These are phyloP conservation scores for Melanerpes formicivorus DNA, from an alignment of 2,113 vertebrate species.

Conservation along the genomic window DNA sequence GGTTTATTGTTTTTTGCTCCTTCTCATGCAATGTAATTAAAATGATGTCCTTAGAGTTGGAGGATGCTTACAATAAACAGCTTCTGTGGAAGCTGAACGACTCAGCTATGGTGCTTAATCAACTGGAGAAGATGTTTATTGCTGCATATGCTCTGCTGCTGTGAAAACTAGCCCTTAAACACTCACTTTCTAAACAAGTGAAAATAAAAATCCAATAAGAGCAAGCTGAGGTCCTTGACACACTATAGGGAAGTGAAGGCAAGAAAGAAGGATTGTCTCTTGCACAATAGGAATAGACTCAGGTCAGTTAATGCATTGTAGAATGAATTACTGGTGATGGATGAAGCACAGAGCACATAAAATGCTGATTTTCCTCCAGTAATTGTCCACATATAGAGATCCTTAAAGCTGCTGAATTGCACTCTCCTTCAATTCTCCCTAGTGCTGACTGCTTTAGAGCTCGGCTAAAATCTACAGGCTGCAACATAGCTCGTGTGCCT, in stretches of 20 bases:
- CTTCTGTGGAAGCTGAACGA: slow-evolving; percentile 24
- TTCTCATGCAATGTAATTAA: slow-evolving; percentile 66
- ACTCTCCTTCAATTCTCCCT: not conserved
- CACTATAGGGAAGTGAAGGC: slow-evolving; percentile 12
- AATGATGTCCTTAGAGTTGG: slow-evolving; percentile 51
- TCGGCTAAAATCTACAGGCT: not conserved
- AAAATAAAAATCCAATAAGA: slow-evolving; percentile 68
- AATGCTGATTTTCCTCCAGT: slow-evolving; percentile 14
- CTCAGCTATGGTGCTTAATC: slow-evolving; percentile 48
- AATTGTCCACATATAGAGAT: not conserved
- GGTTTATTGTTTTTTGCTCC: slow-evolving; percentile 43
- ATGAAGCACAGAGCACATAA: slow-evolving; percentile 7
- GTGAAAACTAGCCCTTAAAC: slow-evolving; percentile 46
- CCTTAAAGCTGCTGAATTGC: not conserved
- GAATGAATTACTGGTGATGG: slow-evolving; percentile 38
- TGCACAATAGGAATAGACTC: not conserved
- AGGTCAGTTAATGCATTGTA: not conserved
- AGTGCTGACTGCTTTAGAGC: not conserved
- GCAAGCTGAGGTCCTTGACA: slow-evolving; percentile 56
- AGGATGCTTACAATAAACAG: slow-evolving; percentile 47
- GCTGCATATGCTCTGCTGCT: slow-evolving; percentile 34
- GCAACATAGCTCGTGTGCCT: not conserved
- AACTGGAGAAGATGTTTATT: slow-evolving; percentile 51
- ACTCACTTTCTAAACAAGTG: slow-evolving; percentile 4
- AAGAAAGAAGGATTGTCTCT: slow-evolving; percentile 8